Base-by-base conservation (phyloP, 1,140 invertebrate species). In the Nymphalis io region DNA sequence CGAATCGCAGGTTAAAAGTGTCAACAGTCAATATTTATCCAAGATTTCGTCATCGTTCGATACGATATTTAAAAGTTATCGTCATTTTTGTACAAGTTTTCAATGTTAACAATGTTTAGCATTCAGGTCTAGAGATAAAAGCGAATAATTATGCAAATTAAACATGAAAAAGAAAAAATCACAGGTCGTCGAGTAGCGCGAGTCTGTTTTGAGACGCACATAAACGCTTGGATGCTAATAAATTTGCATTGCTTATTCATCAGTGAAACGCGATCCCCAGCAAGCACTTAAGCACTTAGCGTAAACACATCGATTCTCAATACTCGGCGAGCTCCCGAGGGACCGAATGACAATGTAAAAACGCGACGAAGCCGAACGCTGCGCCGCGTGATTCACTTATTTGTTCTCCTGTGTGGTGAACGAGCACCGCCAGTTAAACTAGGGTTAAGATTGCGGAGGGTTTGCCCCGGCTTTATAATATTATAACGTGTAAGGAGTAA, bases 401-500 rank as follows among this genome's bases (percentile, higher is more conserved):
- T 88, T 86, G 83, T 80, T 73, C 80, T 76, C 76, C 63, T 80
- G 80, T 79, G 82, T 70, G 75, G 74, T 62, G 78, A 70, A 61
- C 63, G 76, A 69, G 64, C 61, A 71, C 61, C 78, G 70, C 71
- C 64, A 79, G 79, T 89, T 89, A 83, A 89, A 88, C 85, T 81
- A 74, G 78, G 80, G 84, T 89, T 89, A 89, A 84, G 78, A 76
- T 65, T 55, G 62, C 71, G 77, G 70, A 74, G 81, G 79, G 79
- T 74, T 74, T 62, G 76, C 74, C 83, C 83, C 78, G 68, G 67
- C 79, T 73, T 87, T 81, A 87, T 89, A 88, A 89, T 91, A 91
- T 89, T 85, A 89, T 88, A 89, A 87, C 85, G 80, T 88, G 86
- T 91, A 88, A 88, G 80, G 87, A 88, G 88, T 91, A 89, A 88